These are phyloP conservation scores for Microchirus variegatus DNA, from an alignment of 2,797 vertebrate genomes.

Conservation along the genomic window DNA sequence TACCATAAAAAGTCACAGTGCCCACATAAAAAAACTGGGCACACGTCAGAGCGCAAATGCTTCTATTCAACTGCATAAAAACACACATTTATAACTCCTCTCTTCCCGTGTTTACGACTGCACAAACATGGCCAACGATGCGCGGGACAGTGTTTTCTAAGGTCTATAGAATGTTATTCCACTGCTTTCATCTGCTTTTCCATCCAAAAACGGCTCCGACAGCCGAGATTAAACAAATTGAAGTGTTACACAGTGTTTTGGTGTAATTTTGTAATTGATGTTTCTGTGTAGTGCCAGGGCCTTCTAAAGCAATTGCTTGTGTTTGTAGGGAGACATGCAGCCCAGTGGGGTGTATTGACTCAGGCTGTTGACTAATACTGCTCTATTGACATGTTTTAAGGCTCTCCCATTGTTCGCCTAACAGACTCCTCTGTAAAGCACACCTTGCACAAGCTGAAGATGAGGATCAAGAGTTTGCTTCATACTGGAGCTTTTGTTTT, in stretches of 20 bases:
- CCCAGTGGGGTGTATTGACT: constrained; percentile 80
- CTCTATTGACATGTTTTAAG: constrained; percentile 76
- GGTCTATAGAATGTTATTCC: constrained; percentile 65
- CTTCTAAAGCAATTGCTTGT: constrained; percentile 75
- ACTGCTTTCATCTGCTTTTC: constrained; percentile 62
- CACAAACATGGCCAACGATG: constrained; percentile 53
- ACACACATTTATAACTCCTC: constrained; percentile 56
- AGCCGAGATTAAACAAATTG: constrained; percentile 76
- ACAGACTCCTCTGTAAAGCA: constrained; percentile 49
- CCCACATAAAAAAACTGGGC: constrained; percentile 35
- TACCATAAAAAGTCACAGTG: constrained; percentile 51
- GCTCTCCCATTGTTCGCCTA: constrained; percentile 74
- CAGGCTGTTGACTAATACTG: constrained; percentile 72
- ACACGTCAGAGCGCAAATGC: constrained; percentile 37
- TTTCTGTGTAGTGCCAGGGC: constrained; percentile 68
- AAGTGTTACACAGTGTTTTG: constrained; percentile 77
- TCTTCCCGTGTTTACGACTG: constrained; percentile 28
- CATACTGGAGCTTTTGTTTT: background rate
- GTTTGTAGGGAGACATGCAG: constrained; percentile 74
- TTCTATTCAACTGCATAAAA: constrained; percentile 44
- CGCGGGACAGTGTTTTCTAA: constrained; percentile 57
- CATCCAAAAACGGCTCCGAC: constrained; percentile 67
- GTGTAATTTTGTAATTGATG: constrained; percentile 81
- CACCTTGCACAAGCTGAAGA: constrained; percentile 43
- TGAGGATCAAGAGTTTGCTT: constrained; percentile 15